phyloP scores from a whole-genome alignment of 2,888 invertebrate genomes.

The Spialia ferax region DNA sequence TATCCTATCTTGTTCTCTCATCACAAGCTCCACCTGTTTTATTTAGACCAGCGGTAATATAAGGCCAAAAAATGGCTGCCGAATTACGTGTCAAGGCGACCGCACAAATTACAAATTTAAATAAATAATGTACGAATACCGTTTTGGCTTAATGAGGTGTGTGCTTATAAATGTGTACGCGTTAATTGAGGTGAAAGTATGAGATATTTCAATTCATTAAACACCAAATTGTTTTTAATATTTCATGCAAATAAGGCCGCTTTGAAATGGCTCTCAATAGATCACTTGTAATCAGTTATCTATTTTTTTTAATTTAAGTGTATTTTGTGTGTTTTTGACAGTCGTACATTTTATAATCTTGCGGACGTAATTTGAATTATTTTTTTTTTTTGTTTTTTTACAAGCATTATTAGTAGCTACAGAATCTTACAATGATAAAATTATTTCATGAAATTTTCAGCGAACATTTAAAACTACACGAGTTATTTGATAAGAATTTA shows the following conservation, averaged over 20 bases:
- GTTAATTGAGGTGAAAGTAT: conserved; percentile 40
- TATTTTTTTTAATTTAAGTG: too few species aligned
- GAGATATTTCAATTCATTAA: conserved; percentile 33
- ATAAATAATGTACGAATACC: conserved; percentile 37
- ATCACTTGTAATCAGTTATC: neutral
- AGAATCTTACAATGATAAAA: neutral
- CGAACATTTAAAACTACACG: neutral
- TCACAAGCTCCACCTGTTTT: neutral
- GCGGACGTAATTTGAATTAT: too few species aligned
- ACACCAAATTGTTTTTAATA: conserved; percentile 32
- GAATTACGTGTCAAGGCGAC: conserved; percentile 36
- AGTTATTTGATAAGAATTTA: neutral
- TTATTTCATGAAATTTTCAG: neutral
- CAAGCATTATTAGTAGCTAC: neutral
- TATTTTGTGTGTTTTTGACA: too few species aligned
- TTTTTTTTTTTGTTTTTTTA: neutral
- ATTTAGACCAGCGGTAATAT: conserved; percentile 1
- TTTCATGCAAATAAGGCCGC: conserved; percentile 30
- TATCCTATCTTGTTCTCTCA: neutral
- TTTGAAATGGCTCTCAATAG: conserved; percentile 19
- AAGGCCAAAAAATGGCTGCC: conserved; percentile 15
- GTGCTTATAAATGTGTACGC: conserved; percentile 19
- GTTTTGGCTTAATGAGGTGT: conserved; percentile 31
- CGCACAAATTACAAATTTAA: conserved; percentile 35
- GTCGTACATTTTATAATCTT: too few species aligned